A percentile compares a stretch with the other conserved stretches of the same genome.
Evolutionary conservation across 2,113 vertebrate genomes (phyloP).

Genomic region (Seriola quinqueradiata): DNA sequence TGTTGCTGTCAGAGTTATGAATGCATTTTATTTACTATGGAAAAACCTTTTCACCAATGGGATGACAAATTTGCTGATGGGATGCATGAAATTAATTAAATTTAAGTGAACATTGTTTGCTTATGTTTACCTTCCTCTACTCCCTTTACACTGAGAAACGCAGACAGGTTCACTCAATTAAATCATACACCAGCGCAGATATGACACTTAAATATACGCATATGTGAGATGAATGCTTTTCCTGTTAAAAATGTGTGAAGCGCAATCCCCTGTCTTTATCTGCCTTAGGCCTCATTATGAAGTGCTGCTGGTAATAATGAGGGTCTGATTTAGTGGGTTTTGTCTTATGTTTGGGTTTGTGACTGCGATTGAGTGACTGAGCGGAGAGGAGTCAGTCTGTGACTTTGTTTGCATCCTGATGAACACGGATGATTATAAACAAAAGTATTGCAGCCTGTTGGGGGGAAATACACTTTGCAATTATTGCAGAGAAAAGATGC

Average conservation of each 20-base stretch:
- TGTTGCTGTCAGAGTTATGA: constrained; percentile 35
- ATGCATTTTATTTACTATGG: constrained; percentile 36
- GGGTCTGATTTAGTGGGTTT: constrained; percentile 16
- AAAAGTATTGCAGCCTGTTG: constrained; percentile 63
- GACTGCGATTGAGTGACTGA: not conserved
- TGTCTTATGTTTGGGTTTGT: constrained; percentile 18
- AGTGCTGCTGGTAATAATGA: constrained; percentile 27
- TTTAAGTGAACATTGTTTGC: not conserved
- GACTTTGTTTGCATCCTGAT: constrained; percentile 67
- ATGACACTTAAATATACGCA: not conserved
- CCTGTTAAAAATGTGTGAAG: not conserved
- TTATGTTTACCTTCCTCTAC: not conserved
- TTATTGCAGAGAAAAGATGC: constrained; percentile 70
- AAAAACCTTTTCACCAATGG: constrained; percentile 33
- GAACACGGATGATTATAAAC: constrained; percentile 67
- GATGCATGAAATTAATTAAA: constrained; percentile 10
- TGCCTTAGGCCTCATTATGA: not conserved
- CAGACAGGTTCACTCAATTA: not conserved
- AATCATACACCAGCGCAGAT: not conserved
- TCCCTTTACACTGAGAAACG: not conserved
- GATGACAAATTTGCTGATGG: constrained; percentile 11
- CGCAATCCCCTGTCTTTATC: not conserved
- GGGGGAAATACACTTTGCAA: constrained; percentile 77
- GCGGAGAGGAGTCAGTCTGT: constrained; percentile 9
- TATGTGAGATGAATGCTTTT: not conserved